Evolutionary conservation across 2,888 invertebrate genomes (phyloP).

Genomic region (Melipona bicolor): DNA sequence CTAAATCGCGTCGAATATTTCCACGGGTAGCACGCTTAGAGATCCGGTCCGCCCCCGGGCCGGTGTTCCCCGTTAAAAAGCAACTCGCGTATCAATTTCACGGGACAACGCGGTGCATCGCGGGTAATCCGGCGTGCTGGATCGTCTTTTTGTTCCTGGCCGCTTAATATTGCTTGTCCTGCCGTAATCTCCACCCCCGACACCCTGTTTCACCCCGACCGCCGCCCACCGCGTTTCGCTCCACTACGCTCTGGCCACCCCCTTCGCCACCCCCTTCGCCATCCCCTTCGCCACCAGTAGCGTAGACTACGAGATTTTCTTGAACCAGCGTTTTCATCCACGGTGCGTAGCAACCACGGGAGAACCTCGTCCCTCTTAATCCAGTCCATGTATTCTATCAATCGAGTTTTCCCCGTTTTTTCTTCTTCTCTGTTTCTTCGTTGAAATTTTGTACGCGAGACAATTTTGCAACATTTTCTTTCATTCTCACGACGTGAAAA

Average conservation of each 20-base stretch:
- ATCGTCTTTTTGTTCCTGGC: conserved; percentile 80
- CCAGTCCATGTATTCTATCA: neutral
- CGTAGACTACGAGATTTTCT: conserved; percentile 51
- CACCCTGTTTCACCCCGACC: conserved; percentile 64
- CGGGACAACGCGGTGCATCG: conserved; percentile 80
- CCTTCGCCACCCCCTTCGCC: too few species aligned
- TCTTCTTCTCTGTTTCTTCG: neutral
- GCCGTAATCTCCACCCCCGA: conserved; percentile 76
- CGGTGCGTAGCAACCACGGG: neutral
- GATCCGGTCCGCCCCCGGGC: conserved; percentile 13
- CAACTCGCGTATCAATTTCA: conserved; percentile 79
- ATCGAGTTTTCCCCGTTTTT: neutral
- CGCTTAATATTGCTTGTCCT: conserved; percentile 81
- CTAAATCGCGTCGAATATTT: conserved; percentile 75
- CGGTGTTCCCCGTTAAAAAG: conserved; percentile 71
- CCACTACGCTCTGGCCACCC: conserved; percentile 51
- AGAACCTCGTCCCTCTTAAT: neutral
- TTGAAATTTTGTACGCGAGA: neutral
- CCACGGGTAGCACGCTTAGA: conserved; percentile 41
- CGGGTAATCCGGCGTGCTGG: conserved; percentile 77
- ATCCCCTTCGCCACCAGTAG: conserved; percentile 55
- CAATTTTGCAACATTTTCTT: neutral
- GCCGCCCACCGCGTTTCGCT: conserved; percentile 55
- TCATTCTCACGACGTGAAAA: neutral
- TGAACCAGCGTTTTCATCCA: neutral